Percentiles rank a stretch among this genome's conserved stretches.
Conservation (phyloP, 2,113 vertebrate genomes). For the Sus scrofa region DNA sequence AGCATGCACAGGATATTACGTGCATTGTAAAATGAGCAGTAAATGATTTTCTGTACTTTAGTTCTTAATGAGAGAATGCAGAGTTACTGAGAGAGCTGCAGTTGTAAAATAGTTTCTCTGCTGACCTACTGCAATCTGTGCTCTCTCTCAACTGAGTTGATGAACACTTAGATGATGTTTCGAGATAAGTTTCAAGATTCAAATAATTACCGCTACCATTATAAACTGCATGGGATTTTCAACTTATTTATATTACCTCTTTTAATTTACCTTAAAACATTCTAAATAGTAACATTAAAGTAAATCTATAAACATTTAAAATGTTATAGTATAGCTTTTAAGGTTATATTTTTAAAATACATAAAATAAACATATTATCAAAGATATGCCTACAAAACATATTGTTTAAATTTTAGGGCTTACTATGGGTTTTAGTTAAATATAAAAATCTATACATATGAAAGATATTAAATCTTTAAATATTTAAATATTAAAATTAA, state of each 20-base stretch:
- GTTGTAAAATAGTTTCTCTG: slow-evolving; percentile 35
- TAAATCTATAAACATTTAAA: neutral
- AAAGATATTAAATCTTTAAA: neutral
- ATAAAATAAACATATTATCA: neutral
- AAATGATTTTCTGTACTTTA: slow-evolving; percentile 61
- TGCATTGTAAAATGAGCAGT: slow-evolving; percentile 68
- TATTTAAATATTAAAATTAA: neutral
- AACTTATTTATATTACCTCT: neutral
- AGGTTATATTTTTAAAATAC: neutral
- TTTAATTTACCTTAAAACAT: slow-evolving; percentile 16
- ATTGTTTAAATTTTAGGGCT: neutral
- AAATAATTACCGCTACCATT: slow-evolving; percentile 15
- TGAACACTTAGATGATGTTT: neutral
- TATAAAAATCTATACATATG: neutral
- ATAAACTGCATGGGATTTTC: neutral
- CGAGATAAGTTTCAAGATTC: slow-evolving; percentile 2
- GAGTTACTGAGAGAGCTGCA: slow-evolving; percentile 39
- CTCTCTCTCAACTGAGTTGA: slow-evolving; percentile 6
- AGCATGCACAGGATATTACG: slow-evolving; percentile 58
- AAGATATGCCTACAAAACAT: neutral
- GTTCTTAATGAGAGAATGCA: slow-evolving; percentile 70
- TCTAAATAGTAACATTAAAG: neutral
- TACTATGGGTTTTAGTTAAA: neutral
- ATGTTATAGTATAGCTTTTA: neutral
- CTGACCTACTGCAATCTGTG: slow-evolving; percentile 15